Evolutionary conservation across 64 coral and sea anemone species (phyloP).

Genomic region (Porites australiensis): DNA sequence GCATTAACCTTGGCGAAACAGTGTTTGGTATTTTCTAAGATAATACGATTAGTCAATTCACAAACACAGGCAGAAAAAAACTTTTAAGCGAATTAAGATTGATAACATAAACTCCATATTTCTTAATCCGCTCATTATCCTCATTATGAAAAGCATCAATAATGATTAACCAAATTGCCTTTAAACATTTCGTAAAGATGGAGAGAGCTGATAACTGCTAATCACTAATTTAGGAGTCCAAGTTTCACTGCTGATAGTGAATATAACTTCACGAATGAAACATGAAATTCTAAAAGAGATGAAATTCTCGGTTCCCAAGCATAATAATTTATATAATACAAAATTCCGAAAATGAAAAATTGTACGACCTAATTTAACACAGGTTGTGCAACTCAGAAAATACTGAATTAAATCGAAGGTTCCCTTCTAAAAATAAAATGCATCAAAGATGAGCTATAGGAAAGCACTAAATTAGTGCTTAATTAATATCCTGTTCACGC

Average conservation of each 20-base stretch:
- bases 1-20: not conserved
- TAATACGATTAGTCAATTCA: slow-evolving; percentile 28
- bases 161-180: slow-evolving; percentile 49
- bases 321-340: too few species aligned
- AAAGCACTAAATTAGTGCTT: too few species aligned
- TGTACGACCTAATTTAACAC: too few species aligned
- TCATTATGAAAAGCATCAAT: slow-evolving; percentile 29
- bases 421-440: too few species aligned
- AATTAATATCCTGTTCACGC: too few species aligned
- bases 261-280: slow-evolving; percentile 17
- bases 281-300: too few species aligned
- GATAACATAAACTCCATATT: slow-evolving; percentile 37
- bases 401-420: too few species aligned
- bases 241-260: not conserved
- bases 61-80: not conserved
- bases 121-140: slow-evolving; percentile 41
- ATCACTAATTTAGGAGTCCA: not conserved
- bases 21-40: slow-evolving; percentile 3
- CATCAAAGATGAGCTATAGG: too few species aligned
- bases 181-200: slow-evolving; percentile 27
- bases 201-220: slow-evolving; percentile 30
- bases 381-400: too few species aligned
- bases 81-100: slow-evolving; percentile 25
- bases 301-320: too few species aligned
- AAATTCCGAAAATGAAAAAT: too few species aligned